phyloP scores from a whole-genome alignment of 2,797 vertebrate species.

The Gymnoscopelus braueri region DNA sequence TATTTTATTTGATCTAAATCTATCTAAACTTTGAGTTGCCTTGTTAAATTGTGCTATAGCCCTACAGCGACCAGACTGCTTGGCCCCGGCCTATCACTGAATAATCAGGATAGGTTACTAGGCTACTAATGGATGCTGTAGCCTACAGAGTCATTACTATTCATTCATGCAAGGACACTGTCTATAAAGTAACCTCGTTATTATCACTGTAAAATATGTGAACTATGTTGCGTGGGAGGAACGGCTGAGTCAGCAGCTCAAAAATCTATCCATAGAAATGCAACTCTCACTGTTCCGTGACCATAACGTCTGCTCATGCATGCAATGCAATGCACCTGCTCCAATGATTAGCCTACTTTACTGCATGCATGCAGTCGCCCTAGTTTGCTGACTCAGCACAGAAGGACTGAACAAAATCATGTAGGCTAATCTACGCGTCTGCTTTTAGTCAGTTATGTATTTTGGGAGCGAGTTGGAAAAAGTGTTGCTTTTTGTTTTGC shows the following conservation, averaged over 20 bases:
- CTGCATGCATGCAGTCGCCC: conserved; percentile 7
- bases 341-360: neutral
- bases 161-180: neutral
- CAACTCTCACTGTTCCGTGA: neutral
- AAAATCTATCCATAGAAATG: conserved; percentile 2
- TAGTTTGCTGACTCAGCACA: conserved; percentile 13
- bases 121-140: too few species aligned
- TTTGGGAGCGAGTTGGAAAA: conserved; percentile 33
- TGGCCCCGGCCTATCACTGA: neutral
- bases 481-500: conserved; percentile 13
- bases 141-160: neutral
- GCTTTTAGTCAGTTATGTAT: conserved; percentile 14
- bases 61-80: neutral
- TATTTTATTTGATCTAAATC: too few species aligned
- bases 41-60: too few species aligned
- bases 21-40: too few species aligned
- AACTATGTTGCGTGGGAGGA: neutral
- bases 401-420: too few species aligned
- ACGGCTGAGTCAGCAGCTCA: neutral
- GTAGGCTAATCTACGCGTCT: neutral
- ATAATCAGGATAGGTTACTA: neutral
- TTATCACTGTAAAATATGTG: neutral
- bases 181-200: neutral
- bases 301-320: conserved; percentile 9
- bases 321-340: neutral